phyloP scores from a whole-genome alignment of 2,888 invertebrate genomes.

The Nomada hirtipes region DNA sequence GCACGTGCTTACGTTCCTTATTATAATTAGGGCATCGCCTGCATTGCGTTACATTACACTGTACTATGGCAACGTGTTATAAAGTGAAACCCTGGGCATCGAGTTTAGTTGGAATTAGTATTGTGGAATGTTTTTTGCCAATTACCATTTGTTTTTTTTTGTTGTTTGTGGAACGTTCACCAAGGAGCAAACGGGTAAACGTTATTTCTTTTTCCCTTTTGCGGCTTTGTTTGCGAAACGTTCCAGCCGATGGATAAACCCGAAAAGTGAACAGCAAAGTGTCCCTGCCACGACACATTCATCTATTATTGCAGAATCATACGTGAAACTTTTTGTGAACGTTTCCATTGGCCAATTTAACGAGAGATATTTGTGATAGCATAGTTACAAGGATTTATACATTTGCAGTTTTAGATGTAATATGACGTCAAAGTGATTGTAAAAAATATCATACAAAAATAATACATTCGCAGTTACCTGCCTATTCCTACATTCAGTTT shows the following conservation, averaged over 20 bases:
- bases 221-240: constrained; percentile 28
- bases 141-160: constrained; percentile 13
- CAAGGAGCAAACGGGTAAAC: background rate
- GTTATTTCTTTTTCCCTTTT: constrained; percentile 12
- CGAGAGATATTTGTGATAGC: background rate
- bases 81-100: constrained; percentile 28
- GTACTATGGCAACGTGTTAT: constrained; percentile 1
- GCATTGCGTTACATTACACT: constrained; percentile 59
- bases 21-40: constrained; percentile 71
- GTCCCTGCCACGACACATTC: background rate
- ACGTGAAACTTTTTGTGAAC: background rate
- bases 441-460: too few relatives aligned
- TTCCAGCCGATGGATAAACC: background rate
- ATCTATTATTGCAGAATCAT: background rate
- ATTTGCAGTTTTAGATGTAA: background rate
- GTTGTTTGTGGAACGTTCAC: constrained; percentile 14
- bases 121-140: constrained; percentile 35
- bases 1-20: constrained; percentile 60
- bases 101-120: constrained; percentile 23
- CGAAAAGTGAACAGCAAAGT: background rate
- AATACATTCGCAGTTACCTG: too few relatives aligned
- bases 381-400: too few relatives aligned
- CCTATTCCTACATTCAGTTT: too few relatives aligned
- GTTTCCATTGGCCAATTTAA: background rate
- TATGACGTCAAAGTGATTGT: too few relatives aligned